Evolutionary conservation across 64 coral and sea anemone genomes (phyloP).

Genomic region (Cladopsammia gracilis): DNA sequence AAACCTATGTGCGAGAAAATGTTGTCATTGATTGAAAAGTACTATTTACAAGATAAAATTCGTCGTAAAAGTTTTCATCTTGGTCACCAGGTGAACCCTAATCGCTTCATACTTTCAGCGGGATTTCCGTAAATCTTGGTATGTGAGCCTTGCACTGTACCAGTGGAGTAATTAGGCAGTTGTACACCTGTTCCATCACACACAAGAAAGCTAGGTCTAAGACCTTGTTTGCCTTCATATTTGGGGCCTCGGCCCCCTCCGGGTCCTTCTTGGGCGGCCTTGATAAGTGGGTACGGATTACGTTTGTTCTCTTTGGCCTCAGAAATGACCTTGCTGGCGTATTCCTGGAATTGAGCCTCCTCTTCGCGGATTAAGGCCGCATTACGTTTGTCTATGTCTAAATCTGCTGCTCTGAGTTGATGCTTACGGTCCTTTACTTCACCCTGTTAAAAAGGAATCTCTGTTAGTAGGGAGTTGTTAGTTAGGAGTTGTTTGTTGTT

Average conservation of each 20-base stretch:
- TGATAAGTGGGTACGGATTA: slow-evolving; percentile 96
- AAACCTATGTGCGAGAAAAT: background rate
- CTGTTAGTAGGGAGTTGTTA: too few species aligned
- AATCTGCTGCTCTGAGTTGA: slow-evolving; percentile 40
- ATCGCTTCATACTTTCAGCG: slow-evolving; percentile 80
- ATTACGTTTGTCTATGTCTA: slow-evolving; percentile 77
- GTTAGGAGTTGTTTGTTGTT: too few species aligned
- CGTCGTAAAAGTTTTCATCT: background rate
- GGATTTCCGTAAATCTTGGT: slow-evolving; percentile 93
- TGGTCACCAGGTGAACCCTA: slow-evolving; percentile 91
- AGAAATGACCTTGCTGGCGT: slow-evolving; percentile 83
- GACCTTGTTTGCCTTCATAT: slow-evolving; percentile 89
- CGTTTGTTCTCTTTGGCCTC: slow-evolving; percentile 76
- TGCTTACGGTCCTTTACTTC: slow-evolving; percentile 50
- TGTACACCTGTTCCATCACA: slow-evolving; percentile 95
- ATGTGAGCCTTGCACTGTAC: slow-evolving; percentile 73
- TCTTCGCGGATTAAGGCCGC: slow-evolving; percentile 66
- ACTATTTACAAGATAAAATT: slow-evolving; percentile 26
- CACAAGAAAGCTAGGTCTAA: slow-evolving; percentile 93
- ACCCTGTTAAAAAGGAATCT: slow-evolving; percentile 14
- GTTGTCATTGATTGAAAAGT: background rate
- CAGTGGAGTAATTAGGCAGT: slow-evolving; percentile 91
- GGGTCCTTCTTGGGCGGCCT: slow-evolving; percentile 91
- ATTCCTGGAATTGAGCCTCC: slow-evolving; percentile 95
- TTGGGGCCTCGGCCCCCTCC: slow-evolving; percentile 91